Base-by-base conservation (phyloP, 92 coral and sea anemone genomes). In the Palythoa grandis region DNA sequence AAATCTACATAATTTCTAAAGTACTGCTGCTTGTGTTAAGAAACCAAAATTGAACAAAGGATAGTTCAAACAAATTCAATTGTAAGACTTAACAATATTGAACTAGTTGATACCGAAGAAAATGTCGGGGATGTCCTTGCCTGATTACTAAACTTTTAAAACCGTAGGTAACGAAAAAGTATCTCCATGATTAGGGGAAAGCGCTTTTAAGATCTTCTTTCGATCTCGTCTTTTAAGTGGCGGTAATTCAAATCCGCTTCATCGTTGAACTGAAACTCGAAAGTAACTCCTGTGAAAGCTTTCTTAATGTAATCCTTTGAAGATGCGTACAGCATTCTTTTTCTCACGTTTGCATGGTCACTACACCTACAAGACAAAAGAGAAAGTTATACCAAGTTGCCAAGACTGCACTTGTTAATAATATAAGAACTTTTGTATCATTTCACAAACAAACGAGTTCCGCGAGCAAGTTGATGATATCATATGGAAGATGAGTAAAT, bases 231-330 rank as follows among this genome's bases (percentile, higher is more conserved):
- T 11, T 11, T 35, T 6, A 78, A 19, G 23, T n/a, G 74, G 0
- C 39, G 40, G 50, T 89, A 89, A 35, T 86, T 74, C 48, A 89
- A 35, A 15, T 89, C 92, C 0, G 22, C 43, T 39, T 12, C 23
- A 9, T 89, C 92, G 39, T 74, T 86, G 13, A 52, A 53, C 52
- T 89, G 82, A n/a, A 86, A 78, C 11, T 78, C 86, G 15, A 19
- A 2, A 6, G 19, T 5, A 11, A 61, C 9, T 2, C 83, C 92
- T 3, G 53, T 29, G 40, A 86, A 86, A 0, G 71, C 86, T 74
- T 89, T 89, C 79, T 80, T 89, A 75, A 89, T 78, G 58, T 53
- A 43, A 39, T 89, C 92, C 50, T 89, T 89, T 17, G 92, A 79
- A 0, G 89, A 60, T 3, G 89, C 82, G 58, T 86, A 89, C 11